A percentile compares a stretch with the other conserved stretches of the same genome.
Conservation (phyloP, 2,888 invertebrate species). For the Chrysomela aeneicollis region DNA sequence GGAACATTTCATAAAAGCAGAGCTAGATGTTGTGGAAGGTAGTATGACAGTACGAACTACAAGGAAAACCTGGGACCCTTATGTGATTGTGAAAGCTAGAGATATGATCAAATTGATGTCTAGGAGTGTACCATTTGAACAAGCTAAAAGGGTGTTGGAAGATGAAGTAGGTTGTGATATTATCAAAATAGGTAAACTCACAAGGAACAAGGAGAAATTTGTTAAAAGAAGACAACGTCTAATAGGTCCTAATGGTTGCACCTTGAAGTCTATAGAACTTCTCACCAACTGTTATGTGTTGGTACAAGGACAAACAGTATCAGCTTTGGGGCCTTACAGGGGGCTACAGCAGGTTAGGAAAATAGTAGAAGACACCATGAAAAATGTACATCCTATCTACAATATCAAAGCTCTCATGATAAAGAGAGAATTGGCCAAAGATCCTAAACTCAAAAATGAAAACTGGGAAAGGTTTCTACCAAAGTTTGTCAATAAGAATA, state of each 20-base stretch:
- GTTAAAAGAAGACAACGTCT: conserved; percentile 92
- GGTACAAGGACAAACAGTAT: conserved; percentile 97
- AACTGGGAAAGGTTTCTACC: conserved; percentile 98
- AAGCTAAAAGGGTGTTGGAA: conserved; percentile 84
- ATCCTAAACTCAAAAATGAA: conserved; percentile 89
- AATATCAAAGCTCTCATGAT: conserved; percentile 98
- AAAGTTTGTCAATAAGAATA: conserved; percentile 87
- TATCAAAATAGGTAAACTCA: conserved; percentile 92
- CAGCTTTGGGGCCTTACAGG: conserved; percentile 94
- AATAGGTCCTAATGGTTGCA: conserved; percentile 98
- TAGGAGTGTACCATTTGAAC: conserved; percentile 96
- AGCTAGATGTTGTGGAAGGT: conserved; percentile 91
- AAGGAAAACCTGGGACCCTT: conserved; percentile 98
- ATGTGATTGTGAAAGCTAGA: conserved; percentile 93
- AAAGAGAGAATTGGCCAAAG: conserved; percentile 92
- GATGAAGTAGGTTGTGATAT: conserved; percentile 95
- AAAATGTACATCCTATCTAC: conserved; percentile 98
- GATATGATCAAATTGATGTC: conserved; percentile 95
- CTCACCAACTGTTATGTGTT: conserved; percentile 95
- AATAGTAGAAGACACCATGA: conserved; percentile 97
- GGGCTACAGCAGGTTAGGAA: conserved; percentile 87
- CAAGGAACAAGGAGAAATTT: conserved; percentile 92
- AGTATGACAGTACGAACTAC: conserved; percentile 96
- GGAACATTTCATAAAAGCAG: conserved; percentile 83
- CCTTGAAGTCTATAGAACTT: conserved; percentile 95